phyloP scores from a whole-genome alignment of 1,140 invertebrate genomes.

The Papilio dardanus region DNA sequence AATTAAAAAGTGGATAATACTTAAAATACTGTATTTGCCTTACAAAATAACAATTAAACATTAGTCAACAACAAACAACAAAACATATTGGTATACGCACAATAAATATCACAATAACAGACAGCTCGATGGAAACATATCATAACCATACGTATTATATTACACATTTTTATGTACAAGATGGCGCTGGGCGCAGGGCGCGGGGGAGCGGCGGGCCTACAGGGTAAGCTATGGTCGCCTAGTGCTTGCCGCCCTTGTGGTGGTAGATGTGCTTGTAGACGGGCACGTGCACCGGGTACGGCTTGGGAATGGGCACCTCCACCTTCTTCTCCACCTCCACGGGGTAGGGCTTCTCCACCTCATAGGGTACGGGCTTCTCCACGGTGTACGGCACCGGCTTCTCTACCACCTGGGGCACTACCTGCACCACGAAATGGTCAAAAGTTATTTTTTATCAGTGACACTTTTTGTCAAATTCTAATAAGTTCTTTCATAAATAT shows the following conservation, averaged over 20 bases:
- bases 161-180: conserved; percentile 34
- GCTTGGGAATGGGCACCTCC: conserved; percentile 89
- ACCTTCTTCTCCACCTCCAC: conserved; percentile 91
- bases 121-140: conserved; percentile 59
- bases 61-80: conserved; percentile 78
- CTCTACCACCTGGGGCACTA: conserved; percentile 85
- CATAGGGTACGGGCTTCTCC: conserved; percentile 89
- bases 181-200: background rate
- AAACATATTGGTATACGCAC: conserved; percentile 62
- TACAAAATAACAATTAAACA: conserved; percentile 74
- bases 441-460: background rate
- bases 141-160: conserved; percentile 61
- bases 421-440: conserved; percentile 52
- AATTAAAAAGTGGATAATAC: background rate
- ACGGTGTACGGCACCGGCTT: conserved; percentile 89
- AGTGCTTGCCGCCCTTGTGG: conserved; percentile 84
- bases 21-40: conserved; percentile 38
- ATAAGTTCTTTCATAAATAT: too few relatives aligned
- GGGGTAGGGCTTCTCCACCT: conserved; percentile 89
- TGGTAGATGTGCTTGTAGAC: conserved; percentile 92
- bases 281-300: conserved; percentile 90
- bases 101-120: conserved; percentile 79
- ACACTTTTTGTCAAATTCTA: background rate
- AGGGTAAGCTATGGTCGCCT: conserved; percentile 62
- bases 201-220: conserved; percentile 47